A percentile compares a stretch with the other conserved stretches of the same genome.
Evolutionary conservation across 2,113 vertebrate genomes (phyloP).

Genomic region (Salvator merianae): DNA sequence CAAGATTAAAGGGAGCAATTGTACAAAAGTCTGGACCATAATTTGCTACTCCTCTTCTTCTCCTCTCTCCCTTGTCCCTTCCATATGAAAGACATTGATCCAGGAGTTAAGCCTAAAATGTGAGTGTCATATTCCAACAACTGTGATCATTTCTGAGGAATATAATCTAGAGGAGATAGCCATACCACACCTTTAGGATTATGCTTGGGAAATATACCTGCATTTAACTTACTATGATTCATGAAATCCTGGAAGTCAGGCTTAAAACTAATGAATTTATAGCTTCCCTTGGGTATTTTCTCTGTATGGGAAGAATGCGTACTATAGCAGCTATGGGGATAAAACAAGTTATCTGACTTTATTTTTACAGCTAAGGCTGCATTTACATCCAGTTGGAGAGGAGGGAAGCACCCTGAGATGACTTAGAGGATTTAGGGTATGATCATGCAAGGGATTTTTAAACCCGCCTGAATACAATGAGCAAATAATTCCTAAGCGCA

Average conservation of each 20-base stretch:
- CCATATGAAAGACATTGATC: not conserved
- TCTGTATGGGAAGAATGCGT: not conserved
- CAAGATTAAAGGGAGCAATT: not conserved
- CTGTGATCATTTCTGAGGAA: not conserved
- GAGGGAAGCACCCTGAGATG: no score
- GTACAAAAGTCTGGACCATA: not conserved
- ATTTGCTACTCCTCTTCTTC: not conserved
- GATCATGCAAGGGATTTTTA: no score
- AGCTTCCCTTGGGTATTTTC: no score
- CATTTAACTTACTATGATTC: not conserved
- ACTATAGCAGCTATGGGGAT: not conserved
- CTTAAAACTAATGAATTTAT: no score
- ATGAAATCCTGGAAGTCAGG: not conserved
- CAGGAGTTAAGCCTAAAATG: not conserved
- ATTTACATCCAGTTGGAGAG: no score
- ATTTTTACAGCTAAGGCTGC: no score
- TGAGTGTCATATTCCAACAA: not conserved
- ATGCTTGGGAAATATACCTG: not conserved
- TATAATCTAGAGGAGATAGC: not conserved
- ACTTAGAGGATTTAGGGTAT: no score
- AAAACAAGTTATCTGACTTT: no score
- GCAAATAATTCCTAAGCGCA: no score
- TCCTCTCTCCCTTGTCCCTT: not conserved
- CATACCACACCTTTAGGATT: not conserved
- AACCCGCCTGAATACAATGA: no score